Percentiles rank a stretch among this genome's conserved stretches.
Conservation (phyloP, 2,888 invertebrate genomes). For the Aplocera efformata region DNA sequence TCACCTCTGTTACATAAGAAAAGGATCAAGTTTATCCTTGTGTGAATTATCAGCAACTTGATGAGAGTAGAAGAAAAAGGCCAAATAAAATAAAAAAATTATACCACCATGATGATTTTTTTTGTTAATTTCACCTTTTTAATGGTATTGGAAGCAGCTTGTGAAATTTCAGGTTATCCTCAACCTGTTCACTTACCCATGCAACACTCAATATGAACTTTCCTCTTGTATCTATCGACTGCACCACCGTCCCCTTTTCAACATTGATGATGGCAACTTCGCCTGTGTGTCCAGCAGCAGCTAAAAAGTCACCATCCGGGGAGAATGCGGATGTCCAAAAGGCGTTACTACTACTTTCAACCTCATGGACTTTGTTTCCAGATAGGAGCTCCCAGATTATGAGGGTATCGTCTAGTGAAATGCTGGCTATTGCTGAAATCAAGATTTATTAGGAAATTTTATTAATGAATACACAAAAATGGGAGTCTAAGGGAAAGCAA, state of each 20-base stretch:
- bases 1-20: no score
- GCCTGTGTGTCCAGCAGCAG: slow-evolving; percentile 94
- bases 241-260: slow-evolving; percentile 84
- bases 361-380: slow-evolving; percentile 89
- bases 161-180: no score
- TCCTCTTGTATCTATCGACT: slow-evolving; percentile 93
- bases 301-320: slow-evolving; percentile 92
- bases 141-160: no score
- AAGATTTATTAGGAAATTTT: no score
- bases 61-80: no score
- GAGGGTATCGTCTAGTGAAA: slow-evolving; percentile 94
- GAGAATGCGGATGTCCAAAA: slow-evolving; percentile 97
- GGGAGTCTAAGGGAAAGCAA: no score
- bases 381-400: slow-evolving; percentile 93
- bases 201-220: slow-evolving; percentile 96
- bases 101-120: no score
- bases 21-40: no score
- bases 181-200: slow-evolving; percentile 95
- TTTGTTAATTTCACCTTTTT: no score
- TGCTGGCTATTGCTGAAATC: slow-evolving; percentile 88
- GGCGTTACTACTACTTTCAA: slow-evolving; percentile 93
- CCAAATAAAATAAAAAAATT: no score
- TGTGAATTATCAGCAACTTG: no score
- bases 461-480: no score
- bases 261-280: slow-evolving; percentile 91